Evolutionary conservation across 2,113 vertebrate genomes (phyloP), one percentile per base, ranked within the genome.

Genomic region (Labeo rohita): DNA sequence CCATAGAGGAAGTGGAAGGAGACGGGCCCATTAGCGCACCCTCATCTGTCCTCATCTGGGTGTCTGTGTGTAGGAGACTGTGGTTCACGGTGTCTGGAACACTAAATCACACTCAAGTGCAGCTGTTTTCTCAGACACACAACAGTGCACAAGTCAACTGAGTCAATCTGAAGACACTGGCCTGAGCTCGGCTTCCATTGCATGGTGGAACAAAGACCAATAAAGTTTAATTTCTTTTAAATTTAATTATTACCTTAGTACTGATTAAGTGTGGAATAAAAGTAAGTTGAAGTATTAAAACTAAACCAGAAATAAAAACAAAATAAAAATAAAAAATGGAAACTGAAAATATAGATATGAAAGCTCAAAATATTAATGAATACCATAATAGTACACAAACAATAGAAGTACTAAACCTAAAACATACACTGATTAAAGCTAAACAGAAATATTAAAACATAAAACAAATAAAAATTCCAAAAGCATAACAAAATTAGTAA

Each of bases 11-110:
- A 43, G 65, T 39, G 47, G 63, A 72, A 21, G 43, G n/a, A 74
- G 49, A 61, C 36, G 56, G 9, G 80, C 54, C 72, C 63, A 85
- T 85, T 76, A 75, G 59, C 16, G 36, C 82, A 74, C 10, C 9
- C 81, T 73, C 81, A 73, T 83, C 34, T 16, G 66, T 83, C 50
- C 82, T 74, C 49, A 43, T 89, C 66, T 52, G 63, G n/a, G 78
- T 34, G 78, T 73, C 70, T 63, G 77, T 65, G 83, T 68, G 83
- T 43, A 80, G 56, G 49, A 82, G 59, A 36, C 49, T 78, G 84
- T 61, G 73, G 39, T 76, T 82, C 28, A 65, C 34, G 13, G 54
- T 75, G 52, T 74, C 63, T 65, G 63, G 49, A 83, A 43, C 49
- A 72, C 81, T 83, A 83, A 72, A 83, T 70, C 49, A 34, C 47